A percentile compares a stretch with the other conserved stretches of the same genome.
Evolutionary conservation across 2,888 invertebrate species (phyloP).

Genomic region (Calliopum simillimum): DNA sequence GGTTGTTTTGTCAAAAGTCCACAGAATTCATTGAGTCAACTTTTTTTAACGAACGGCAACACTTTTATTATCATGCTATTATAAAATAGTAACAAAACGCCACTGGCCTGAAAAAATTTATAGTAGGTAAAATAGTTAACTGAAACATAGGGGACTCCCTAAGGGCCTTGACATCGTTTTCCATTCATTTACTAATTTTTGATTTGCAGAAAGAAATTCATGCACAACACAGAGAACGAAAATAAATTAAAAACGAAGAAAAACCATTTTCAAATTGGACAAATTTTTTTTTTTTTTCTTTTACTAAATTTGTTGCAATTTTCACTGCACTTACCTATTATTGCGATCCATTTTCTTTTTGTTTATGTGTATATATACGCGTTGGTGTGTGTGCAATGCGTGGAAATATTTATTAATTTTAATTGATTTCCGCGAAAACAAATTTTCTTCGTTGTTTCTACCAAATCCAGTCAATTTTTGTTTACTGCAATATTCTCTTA

Average conservation of each 20-base stretch:
- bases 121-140: neutral
- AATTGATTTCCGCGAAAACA: slow-evolving; percentile 36
- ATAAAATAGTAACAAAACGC: too few species aligned
- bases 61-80: too few species aligned
- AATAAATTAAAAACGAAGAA: slow-evolving; percentile 10
- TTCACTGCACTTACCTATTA: slow-evolving; percentile 57
- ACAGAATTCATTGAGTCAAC: too few species aligned
- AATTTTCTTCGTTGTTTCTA: slow-evolving; percentile 14
- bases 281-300: neutral
- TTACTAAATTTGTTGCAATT: slow-evolving; percentile 10
- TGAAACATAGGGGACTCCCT: neutral
- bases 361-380: slow-evolving; percentile 27
- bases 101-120: too few species aligned
- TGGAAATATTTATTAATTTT: slow-evolving; percentile 36
- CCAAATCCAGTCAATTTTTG: slow-evolving; percentile 16
- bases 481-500: slow-evolving; percentile 30
- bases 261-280: neutral
- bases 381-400: slow-evolving; percentile 22
- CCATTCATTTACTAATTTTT: slow-evolving; percentile 13
- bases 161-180: slow-evolving; percentile 44
- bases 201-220: slow-evolving; percentile 16
- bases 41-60: too few species aligned
- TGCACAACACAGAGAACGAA: slow-evolving; percentile 7
- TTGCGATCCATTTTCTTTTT: slow-evolving; percentile 60
- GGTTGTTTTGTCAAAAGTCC: too few species aligned